phyloP scores from a whole-genome alignment of 2,888 invertebrate genomes.

The Schrankia costaestrigalis region DNA sequence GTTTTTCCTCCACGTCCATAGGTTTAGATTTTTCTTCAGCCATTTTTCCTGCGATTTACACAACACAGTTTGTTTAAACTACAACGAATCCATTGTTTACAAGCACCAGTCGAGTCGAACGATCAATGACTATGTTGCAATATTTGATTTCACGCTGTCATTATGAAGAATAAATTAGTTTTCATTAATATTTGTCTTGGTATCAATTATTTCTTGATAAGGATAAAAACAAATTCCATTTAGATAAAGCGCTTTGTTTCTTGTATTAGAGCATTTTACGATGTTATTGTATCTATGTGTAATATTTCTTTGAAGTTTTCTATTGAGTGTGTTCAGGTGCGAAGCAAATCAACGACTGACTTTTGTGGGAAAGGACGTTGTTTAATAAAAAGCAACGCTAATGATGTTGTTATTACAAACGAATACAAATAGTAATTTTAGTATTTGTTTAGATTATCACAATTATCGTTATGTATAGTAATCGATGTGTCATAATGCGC shows the following conservation, averaged over 20 bases:
- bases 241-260: constrained; percentile 40
- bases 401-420: too few species aligned
- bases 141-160: constrained; percentile 52
- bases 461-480: too few species aligned
- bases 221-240: constrained; percentile 48
- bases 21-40: constrained; percentile 50
- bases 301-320: too few species aligned
- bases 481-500: too few species aligned
- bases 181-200: constrained; percentile 59
- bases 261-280: constrained; percentile 8
- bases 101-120: constrained; percentile 36
- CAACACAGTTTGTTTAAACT: constrained; percentile 13
- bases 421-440: too few species aligned
- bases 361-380: constrained; percentile 22
- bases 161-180: constrained; percentile 46
- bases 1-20: constrained; percentile 58
- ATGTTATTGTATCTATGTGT: constrained; percentile 4
- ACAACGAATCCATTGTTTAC: constrained; percentile 50
- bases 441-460: too few species aligned
- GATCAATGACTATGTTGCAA: constrained; percentile 42
- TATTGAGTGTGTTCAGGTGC: constrained; percentile 12
- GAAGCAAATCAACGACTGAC: constrained; percentile 20
- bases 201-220: constrained; percentile 68
- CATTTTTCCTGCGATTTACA: constrained; percentile 41
- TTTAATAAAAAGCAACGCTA: too few species aligned